phyloP scores from a whole-genome alignment of 1,140 invertebrate genomes.

The Brachionus paranguensis region DNA sequence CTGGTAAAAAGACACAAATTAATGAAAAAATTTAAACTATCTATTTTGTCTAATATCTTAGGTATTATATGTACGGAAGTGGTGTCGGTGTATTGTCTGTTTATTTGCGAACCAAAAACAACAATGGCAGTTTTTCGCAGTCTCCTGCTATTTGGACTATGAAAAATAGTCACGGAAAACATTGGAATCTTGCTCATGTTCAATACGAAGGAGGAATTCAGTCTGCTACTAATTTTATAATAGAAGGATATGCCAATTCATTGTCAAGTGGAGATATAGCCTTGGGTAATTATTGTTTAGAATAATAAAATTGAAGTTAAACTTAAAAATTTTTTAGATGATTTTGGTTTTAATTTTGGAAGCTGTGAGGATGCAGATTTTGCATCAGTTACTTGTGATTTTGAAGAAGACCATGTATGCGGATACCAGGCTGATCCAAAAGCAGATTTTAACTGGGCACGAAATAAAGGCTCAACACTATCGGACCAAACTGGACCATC shows the following conservation, averaged over 20 bases:
- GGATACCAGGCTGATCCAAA: conserved; percentile 48
- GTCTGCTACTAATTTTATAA: conserved; percentile 1
- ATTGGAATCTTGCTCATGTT: conserved; percentile 5
- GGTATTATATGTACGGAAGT: neutral
- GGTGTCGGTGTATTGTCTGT: conserved; percentile 10
- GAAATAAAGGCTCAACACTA: conserved; percentile 42
- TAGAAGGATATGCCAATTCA: neutral
- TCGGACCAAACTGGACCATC: conserved; percentile 41
- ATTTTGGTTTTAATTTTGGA: neutral
- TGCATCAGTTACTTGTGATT: neutral
- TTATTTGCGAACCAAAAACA: neutral
- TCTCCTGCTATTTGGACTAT: neutral
- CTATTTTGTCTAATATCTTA: neutral
- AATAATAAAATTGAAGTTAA: too few species aligned
- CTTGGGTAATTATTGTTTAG: neutral
- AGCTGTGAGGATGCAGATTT: neutral
- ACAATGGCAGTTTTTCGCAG: neutral
- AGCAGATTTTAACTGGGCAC: conserved; percentile 51
- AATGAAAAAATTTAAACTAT: neutral
- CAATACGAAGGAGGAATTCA: conserved; percentile 1
- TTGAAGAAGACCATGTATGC: conserved; percentile 40
- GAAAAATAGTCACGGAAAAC: conserved; percentile 31
- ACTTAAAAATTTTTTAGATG: neutral
- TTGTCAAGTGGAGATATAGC: neutral
- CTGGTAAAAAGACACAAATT: conserved; percentile 39